Base-by-base conservation (phyloP, 2,797 vertebrate genomes). In the Chelon auratus region DNA sequence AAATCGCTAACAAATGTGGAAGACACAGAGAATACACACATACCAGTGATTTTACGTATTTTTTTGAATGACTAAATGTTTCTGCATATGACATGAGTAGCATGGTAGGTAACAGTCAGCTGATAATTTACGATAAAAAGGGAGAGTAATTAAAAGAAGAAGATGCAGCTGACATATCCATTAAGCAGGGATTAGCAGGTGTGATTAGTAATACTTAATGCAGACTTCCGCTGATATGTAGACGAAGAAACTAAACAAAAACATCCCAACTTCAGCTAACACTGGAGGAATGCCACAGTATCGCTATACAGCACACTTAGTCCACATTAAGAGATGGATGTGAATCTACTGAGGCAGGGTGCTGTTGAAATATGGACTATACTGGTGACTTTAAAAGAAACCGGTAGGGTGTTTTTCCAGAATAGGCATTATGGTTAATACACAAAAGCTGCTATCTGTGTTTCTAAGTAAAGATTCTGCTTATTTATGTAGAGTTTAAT, bases 161-260 rank as follows among this genome's bases (percentile, higher is more conserved):
- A 80, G 71, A 71, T 65, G 78, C 72, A 75, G 77, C 70, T 67
- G 62, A 76, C 56, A 81, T 72, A 57, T 55, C 26, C 62, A 74
- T 54, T 69, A 80, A 75, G 42, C 37, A 42, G 14, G 61, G 56
- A 73, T 82, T 75, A 84, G 40, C 40, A 60, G 39, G 57, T 68
- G 55, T 62, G 82, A 84, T 80, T 20, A 78, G 57, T 48, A 57
- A 70, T 18, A 61, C 9, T 47, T 42, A 30, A 39, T 62, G 54
- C 14, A 58, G 42, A 43, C 40, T 67, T 22, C 39, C 4, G 39
- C 12, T 9, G 15, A 40, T 20, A 62, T 37, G 14, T 56, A 64
- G 47, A 9, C 57, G 40, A 54, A 70, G 43, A 30, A 22, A 58
- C 18, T 54, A 59, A 40, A 10, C 9, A 3, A 11, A 11, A 10